These are phyloP conservation scores for Athalia cordata DNA, from an alignment of 2,888 invertebrate species.

Conservation along the genomic window DNA sequence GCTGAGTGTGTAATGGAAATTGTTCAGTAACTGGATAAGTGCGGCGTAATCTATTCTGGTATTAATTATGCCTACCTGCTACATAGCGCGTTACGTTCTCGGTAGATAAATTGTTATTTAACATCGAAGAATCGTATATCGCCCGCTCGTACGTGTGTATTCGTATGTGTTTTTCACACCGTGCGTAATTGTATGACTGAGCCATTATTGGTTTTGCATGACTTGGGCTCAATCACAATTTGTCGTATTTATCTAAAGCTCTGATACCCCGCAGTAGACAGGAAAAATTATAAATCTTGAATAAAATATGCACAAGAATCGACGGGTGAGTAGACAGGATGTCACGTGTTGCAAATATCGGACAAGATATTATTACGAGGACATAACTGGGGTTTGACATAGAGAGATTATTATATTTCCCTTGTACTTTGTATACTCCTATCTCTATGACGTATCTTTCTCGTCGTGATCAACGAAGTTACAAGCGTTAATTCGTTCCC, in stretches of 20 bases:
- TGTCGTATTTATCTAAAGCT: too few species aligned
- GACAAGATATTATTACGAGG: neutral
- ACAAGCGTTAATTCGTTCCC: slow-evolving; percentile 23
- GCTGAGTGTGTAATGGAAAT: slow-evolving; percentile 30
- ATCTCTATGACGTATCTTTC: slow-evolving; percentile 2
- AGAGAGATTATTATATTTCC: neutral
- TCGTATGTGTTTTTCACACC: neutral
- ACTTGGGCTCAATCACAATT: neutral
- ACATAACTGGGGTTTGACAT: neutral
- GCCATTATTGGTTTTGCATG: too few species aligned
- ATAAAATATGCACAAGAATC: neutral
- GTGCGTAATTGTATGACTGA: too few species aligned
- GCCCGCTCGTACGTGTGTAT: neutral
- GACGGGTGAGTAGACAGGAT: slow-evolving; percentile 8
- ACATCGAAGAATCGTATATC: neutral
- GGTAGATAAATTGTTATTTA: slow-evolving; percentile 9
- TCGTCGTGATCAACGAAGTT: slow-evolving; percentile 14
- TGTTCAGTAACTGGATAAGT: slow-evolving; percentile 34
- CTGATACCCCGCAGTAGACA: neutral
- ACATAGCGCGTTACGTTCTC: slow-evolving; percentile 10
- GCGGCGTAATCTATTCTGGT: slow-evolving; percentile 34
- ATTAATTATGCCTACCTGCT: slow-evolving; percentile 31
- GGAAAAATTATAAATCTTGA: slow-evolving; percentile 6
- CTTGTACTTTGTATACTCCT: neutral
- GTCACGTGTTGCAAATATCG: slow-evolving; percentile 7